Conservation (phyloP, 2,113 vertebrate genomes). For the Campylorhamphus procurvoides region DNA sequence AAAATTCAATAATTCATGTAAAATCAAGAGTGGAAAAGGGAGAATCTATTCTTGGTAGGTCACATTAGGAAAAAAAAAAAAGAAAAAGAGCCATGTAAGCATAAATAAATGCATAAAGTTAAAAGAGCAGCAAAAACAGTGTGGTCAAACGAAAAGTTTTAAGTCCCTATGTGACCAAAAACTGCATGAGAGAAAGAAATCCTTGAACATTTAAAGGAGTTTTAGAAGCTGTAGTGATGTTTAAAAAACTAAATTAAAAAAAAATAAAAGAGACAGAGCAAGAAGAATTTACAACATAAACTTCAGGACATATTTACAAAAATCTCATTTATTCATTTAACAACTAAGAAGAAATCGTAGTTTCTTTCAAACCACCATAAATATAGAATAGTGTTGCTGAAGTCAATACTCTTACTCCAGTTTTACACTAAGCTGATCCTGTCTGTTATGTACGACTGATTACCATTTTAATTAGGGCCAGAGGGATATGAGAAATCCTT, state of each 20-base stretch:
- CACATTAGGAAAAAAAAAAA: not conserved
- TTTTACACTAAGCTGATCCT: not conserved
- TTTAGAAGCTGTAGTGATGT: not conserved
- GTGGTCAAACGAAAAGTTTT: not conserved
- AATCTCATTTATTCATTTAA: not conserved
- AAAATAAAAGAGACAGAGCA: not conserved
- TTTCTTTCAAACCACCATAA: not conserved
- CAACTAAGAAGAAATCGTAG: not conserved
- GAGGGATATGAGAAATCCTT: not conserved
- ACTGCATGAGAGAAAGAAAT: not conserved
- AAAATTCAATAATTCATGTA: slow-evolving; percentile 54
- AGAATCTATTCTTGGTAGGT: slow-evolving; percentile 24
- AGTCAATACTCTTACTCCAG: not conserved
- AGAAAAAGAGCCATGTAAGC: not conserved
- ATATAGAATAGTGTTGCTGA: not conserved
- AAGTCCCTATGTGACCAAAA: not conserved
- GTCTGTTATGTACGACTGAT: not conserved
- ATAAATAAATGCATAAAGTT: slow-evolving; percentile 26
- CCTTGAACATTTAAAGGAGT: not conserved
- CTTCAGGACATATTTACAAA: not conserved
- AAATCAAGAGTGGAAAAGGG: not conserved
- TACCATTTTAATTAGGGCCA: not conserved
- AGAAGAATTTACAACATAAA: not conserved
- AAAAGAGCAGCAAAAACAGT: not conserved
- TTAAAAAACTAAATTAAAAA: not conserved